Evolutionary conservation across 2,797 vertebrate genomes (phyloP), one percentile per base, ranked within the genome.

Genomic region (Diglossa cyanea): DNA sequence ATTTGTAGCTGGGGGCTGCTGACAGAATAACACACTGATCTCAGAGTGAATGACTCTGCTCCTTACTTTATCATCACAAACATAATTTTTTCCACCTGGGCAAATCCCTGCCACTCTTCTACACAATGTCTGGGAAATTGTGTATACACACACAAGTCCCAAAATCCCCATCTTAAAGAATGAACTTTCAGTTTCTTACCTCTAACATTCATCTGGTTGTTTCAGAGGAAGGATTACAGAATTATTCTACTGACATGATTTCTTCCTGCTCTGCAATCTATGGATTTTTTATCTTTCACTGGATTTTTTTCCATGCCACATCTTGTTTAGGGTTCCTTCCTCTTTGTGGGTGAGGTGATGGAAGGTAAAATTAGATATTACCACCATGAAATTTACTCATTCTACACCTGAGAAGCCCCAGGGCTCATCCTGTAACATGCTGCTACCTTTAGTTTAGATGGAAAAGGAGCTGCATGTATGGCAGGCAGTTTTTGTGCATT

Each of bases 401-500:
- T 51, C 60, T 61, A 47, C 83, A 95, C 83, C 92, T 94, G 92
- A 88, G 62, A 81, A 63, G 47, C 93, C 87, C 24, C 67, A 70
- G 83, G 90, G 53, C 17, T 82, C 45, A 37, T 73, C 51, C 26
- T 78, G 2, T 7, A 84, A 45, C 31, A 39, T 21, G 40, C 6
- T 70, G 19, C 14, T 54, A 23, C 54, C 28, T 90, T 81, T 47
- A 60, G 35, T 68, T 93, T 39, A 53, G 45, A 17, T 42, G 17
- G 50, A 73, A 86, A 86, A 78, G 15, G 31, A 93, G 40, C 8
- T 17, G 19, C 11, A 31, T 8, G 6, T 31, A 33, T 10, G 25
- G 12, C 24, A 18, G 10, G 3, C 3, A 68, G 35, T 23, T 35
- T 66, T 58, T 55, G 7, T 24, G 50, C 10, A 35, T 50, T 82